Evolutionary conservation across 2,888 invertebrate genomes (phyloP).

Genomic region (Drosophila quinaria): DNA sequence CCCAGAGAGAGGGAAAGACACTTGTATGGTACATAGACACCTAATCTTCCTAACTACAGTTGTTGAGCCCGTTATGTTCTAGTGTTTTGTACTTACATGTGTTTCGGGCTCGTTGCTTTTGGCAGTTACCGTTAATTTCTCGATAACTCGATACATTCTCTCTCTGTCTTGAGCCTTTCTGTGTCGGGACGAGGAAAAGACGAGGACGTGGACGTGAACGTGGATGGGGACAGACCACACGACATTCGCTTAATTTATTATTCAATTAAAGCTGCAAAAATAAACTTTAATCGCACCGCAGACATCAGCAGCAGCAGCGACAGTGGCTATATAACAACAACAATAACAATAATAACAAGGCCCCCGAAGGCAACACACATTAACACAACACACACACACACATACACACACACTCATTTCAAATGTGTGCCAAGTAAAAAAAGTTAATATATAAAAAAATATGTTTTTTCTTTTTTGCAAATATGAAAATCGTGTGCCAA

Average conservation of each 20-base stretch:
- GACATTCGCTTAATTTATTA: constrained; percentile 79
- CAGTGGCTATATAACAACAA: constrained; percentile 1
- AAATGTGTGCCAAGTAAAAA: constrained; percentile 49
- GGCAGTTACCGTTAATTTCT: constrained; percentile 47
- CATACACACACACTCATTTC: constrained; percentile 16
- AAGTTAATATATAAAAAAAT: constrained; percentile 36
- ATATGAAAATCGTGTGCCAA: constrained; percentile 79
- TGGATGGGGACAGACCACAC: constrained; percentile 14
- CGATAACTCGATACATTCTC: constrained; percentile 46
- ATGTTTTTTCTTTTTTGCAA: constrained; percentile 40
- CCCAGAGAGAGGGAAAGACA: not conserved
- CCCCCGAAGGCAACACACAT: constrained; percentile 49
- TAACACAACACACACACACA: constrained; percentile 19
- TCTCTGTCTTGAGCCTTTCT: constrained; percentile 34
- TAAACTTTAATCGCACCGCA: constrained; percentile 74
- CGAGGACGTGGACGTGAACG: constrained; percentile 1
- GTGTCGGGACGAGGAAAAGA: constrained; percentile 13
- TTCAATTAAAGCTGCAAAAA: constrained; percentile 79
- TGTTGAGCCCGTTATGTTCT: constrained; percentile 31
- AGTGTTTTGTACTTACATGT: constrained; percentile 27
- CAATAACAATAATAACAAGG: constrained; percentile 37
- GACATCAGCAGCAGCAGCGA: constrained; percentile 54
- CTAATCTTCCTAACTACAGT: constrained; percentile 26
- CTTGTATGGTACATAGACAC: constrained; percentile 2
- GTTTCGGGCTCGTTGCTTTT: constrained; percentile 25